Evolutionary conservation across 30 jellyfish, hydroid and myxozoan genomes (phyloP).

Genomic region (Pelagia noctiluca): DNA sequence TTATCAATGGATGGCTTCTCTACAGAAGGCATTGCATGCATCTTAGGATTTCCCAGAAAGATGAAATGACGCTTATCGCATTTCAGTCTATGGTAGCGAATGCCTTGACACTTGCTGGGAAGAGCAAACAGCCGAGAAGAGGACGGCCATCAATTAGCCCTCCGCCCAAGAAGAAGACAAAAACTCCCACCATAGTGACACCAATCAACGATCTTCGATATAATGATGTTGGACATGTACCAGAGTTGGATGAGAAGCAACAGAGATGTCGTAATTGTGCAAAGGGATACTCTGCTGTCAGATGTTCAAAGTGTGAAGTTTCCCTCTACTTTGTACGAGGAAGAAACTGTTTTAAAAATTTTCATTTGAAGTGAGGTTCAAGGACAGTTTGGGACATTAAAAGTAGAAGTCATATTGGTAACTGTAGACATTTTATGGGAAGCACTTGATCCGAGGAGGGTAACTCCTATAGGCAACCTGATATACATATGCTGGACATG

Average conservation of each 20-base stretch:
- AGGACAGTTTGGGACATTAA: too few species aligned
- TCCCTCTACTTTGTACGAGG: neutral
- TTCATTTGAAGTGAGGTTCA: neutral
- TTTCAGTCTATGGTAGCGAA: constrained; percentile 10
- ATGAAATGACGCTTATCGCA: neutral
- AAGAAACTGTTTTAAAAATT: constrained; percentile 28
- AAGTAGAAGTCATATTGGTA: too few species aligned
- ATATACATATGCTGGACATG: too few species aligned
- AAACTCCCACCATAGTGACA: constrained; percentile 11
- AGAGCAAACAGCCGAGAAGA: constrained; percentile 1
- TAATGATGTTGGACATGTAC: constrained; percentile 34
- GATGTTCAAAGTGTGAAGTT: constrained; percentile 1
- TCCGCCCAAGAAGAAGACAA: constrained; percentile 4
- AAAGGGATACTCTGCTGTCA: constrained; percentile 11
- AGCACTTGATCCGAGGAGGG: too few species aligned
- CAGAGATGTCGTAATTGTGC: neutral
- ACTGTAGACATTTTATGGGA: too few species aligned
- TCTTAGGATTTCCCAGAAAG: neutral
- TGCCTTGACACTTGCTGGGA: constrained; percentile 21
- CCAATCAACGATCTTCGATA: constrained; percentile 21
- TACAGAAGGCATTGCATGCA: constrained; percentile 16
- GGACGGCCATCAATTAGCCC: constrained; percentile 14
- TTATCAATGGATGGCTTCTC: constrained; percentile 36
- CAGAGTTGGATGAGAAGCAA: constrained; percentile 20
- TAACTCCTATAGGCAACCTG: too few species aligned